phyloP scores from a whole-genome alignment of 1,140 invertebrate species.

The Contarinia nasturtii region DNA sequence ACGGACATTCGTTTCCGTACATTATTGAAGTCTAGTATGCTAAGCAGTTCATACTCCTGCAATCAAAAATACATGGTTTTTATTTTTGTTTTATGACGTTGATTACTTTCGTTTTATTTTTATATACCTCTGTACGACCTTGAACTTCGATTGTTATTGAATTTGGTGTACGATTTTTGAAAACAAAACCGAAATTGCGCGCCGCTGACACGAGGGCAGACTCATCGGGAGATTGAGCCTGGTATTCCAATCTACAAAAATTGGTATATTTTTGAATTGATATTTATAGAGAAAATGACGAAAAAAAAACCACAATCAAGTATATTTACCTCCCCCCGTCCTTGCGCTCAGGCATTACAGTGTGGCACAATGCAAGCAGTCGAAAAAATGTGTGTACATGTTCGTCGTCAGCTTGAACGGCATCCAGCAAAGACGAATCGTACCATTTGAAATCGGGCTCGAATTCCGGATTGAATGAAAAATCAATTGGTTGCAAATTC shows the following conservation, averaged over 20 bases:
- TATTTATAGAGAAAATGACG: too few species aligned
- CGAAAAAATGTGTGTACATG: constrained; percentile 76
- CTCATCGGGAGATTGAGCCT: constrained; percentile 97
- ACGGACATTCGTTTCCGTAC: constrained; percentile 98
- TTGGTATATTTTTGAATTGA: too few species aligned
- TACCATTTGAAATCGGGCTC: constrained; percentile 90
- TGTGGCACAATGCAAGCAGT: constrained; percentile 80
- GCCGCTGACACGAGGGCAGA: constrained; percentile 91
- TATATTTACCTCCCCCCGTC: constrained; percentile 33
- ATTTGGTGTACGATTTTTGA: constrained; percentile 80
- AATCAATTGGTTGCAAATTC: constrained; percentile 59
- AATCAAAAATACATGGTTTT: constrained; percentile 8
- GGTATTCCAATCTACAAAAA: constrained; percentile 17
- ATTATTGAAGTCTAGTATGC: constrained; percentile 98
- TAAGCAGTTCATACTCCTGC: constrained; percentile 71
- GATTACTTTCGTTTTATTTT: neutral
- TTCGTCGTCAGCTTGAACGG: constrained; percentile 50
- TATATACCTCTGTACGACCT: constrained; percentile 56
- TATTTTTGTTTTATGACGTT: too few species aligned
- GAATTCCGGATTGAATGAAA: constrained; percentile 82
- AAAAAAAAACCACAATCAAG: neutral
- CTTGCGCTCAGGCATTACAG: constrained; percentile 91
- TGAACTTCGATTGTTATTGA: constrained; percentile 84
- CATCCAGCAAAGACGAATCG: constrained; percentile 69
- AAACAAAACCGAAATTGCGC: constrained; percentile 96